Percentiles rank a stretch among this genome's conserved stretches.
These are phyloP conservation scores for Orbicella faveolata DNA, from an alignment of 64 coral and sea anemone species.

Conservation along the genomic window DNA sequence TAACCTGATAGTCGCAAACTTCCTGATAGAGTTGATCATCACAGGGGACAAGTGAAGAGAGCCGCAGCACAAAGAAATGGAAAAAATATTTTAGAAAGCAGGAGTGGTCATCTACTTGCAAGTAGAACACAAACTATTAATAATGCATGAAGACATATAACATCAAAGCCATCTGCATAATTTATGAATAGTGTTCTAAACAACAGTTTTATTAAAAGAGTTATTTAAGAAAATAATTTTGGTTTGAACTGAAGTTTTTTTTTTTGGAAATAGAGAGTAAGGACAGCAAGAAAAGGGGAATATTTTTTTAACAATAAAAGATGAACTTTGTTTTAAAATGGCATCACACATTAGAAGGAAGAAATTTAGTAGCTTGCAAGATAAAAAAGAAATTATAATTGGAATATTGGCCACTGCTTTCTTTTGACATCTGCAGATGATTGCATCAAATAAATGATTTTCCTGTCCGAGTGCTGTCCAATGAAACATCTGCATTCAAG, in stretches of 20 bases:
- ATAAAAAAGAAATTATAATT: not conserved
- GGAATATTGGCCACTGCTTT: not conserved
- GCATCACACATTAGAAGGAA: not conserved
- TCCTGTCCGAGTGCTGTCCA: not conserved
- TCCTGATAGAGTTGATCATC: conserved; percentile 66
- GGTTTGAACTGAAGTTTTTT: not conserved
- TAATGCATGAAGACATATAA: conserved; percentile 27
- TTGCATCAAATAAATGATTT: not conserved
- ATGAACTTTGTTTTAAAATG: too few relatives aligned
- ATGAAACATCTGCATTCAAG: not conserved
- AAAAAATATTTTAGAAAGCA: conserved; percentile 52
- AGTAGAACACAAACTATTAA: conserved; percentile 33
- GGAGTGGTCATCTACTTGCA: conserved; percentile 18
- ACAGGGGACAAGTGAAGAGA: conserved; percentile 43
- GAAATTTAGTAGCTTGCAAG: not conserved
- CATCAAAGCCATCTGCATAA: conserved; percentile 33
- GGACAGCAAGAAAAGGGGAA: not conserved
- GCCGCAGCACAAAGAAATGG: conserved; percentile 70
- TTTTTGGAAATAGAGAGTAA: not conserved
- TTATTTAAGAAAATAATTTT: not conserved
- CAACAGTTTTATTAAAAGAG: not conserved
- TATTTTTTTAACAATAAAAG: not conserved
- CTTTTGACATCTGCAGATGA: not conserved
- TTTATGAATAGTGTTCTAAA: not conserved
- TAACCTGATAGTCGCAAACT: conserved; percentile 95